These are phyloP conservation scores for Seriola aureovittata DNA, from an alignment of 2,113 vertebrate genomes.

Conservation along the genomic window DNA sequence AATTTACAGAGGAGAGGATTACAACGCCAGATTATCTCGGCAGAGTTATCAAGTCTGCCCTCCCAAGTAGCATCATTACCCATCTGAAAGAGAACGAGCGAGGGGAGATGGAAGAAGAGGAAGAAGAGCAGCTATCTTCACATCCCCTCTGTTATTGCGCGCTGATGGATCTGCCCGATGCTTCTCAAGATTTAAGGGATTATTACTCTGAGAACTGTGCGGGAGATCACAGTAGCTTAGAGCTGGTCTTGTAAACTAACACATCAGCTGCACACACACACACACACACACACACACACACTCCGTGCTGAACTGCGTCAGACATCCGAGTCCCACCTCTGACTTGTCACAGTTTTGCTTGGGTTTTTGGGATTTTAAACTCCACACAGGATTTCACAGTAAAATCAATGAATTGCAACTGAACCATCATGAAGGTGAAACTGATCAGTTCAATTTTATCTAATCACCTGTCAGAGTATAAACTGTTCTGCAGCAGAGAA, in stretches of 20 bases:
- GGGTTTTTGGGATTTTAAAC: neutral
- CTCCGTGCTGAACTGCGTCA: neutral
- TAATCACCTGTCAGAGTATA: neutral
- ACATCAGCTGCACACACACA: constrained; percentile 17
- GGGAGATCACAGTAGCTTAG: constrained; percentile 3
- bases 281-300: neutral
- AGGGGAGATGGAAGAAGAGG: constrained; percentile 5
- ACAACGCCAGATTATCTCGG: constrained; percentile 67
- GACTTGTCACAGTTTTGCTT: neutral
- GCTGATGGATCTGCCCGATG: constrained; percentile 26
- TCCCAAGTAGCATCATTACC: constrained; percentile 58
- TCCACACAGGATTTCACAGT: neutral
- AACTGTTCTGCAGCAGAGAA: neutral
- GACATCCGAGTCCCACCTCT: neutral
- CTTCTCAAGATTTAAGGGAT: constrained; percentile 55
- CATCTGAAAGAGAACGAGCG: constrained; percentile 32
- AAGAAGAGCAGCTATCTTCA: constrained; percentile 33
- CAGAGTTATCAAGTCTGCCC: constrained; percentile 46
- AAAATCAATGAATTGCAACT: constrained; percentile 17
- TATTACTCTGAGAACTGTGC: constrained; percentile 35
- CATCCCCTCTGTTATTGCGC: constrained; percentile 23
- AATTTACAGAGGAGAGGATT: constrained; percentile 73
- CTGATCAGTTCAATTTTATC: neutral
- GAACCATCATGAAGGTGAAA: neutral
- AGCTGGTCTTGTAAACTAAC: constrained; percentile 29